Percentiles rank a stretch among this genome's conserved stretches.
These are phyloP conservation scores for Setophaga coronata DNA, from an alignment of 2,113 vertebrate species.

Conservation along the genomic window DNA sequence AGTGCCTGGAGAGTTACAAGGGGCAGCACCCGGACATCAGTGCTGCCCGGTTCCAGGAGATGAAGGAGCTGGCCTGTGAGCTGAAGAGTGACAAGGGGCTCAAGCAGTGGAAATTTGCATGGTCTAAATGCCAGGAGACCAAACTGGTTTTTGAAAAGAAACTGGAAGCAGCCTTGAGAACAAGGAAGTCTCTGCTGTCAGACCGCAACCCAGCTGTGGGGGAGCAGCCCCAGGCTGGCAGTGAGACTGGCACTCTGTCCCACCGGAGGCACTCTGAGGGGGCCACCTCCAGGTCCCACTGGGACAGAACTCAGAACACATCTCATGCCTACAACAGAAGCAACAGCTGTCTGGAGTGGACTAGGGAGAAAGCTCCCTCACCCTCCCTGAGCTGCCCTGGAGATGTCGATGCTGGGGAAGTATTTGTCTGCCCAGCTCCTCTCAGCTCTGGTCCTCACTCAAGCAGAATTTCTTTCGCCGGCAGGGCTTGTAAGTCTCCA, in stretches of 20 bases:
- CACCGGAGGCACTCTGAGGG: constrained; percentile 49
- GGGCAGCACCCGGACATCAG: constrained; percentile 77
- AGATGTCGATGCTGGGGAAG: not conserved
- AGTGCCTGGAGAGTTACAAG: constrained; percentile 77
- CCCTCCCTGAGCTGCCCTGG: constrained; percentile 21
- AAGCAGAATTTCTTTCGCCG: not conserved
- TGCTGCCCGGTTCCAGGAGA: constrained; percentile 79
- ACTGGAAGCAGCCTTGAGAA: constrained; percentile 76
- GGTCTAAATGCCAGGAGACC: constrained; percentile 86
- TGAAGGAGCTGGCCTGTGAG: constrained; percentile 83
- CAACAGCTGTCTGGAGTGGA: constrained; percentile 14
- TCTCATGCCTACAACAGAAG: constrained; percentile 49
- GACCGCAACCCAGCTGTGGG: not conserved
- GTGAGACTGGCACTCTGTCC: not conserved
- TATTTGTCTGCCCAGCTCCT: not conserved
- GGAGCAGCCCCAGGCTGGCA: not conserved
- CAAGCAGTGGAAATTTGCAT: constrained; percentile 84
- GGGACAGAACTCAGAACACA: constrained; percentile 50
- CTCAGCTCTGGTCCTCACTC: not conserved
- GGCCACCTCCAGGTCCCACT: not conserved
- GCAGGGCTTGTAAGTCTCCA: not conserved
- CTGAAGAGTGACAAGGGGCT: constrained; percentile 78
- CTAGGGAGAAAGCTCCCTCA: constrained; percentile 8
- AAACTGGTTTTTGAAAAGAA: constrained; percentile 84
- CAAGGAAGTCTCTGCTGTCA: constrained; percentile 19